Evolutionary conservation across 92 coral and sea anemone genomes (phyloP).

Genomic region (Diadumene lineata): DNA sequence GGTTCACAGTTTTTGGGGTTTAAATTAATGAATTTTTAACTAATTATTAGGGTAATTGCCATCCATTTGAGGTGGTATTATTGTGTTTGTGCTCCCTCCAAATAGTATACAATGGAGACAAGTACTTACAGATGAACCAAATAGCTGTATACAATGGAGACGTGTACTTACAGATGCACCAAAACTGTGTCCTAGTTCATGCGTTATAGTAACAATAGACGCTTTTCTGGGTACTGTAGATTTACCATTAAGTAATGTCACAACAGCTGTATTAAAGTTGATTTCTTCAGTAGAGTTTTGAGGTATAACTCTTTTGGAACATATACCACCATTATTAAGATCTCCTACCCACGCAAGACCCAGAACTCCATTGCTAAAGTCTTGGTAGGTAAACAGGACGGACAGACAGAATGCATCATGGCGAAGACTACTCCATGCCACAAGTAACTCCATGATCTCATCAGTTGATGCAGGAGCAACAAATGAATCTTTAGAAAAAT

Average conservation of each 20-base stretch:
- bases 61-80: too few relatives aligned
- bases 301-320: conserved; percentile 55
- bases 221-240: conserved; percentile 57
- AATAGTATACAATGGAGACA: too few relatives aligned
- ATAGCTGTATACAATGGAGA: too few relatives aligned
- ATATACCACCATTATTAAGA: conserved; percentile 70
- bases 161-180: conserved; percentile 67
- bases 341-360: conserved; percentile 93
- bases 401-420: conserved; percentile 82
- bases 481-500: neutral
- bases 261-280: conserved; percentile 79
- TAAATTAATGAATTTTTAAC: too few relatives aligned
- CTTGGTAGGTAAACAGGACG: conserved; percentile 78
- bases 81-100: too few relatives aligned
- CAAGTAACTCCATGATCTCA: conserved; percentile 38
- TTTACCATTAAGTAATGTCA: conserved; percentile 68
- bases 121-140: too few relatives aligned
- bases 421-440: conserved; percentile 78
- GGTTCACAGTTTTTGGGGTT: too few relatives aligned
- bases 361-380: conserved; percentile 69
- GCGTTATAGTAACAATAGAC: conserved; percentile 65
- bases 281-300: conserved; percentile 27
- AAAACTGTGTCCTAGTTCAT: conserved; percentile 92
- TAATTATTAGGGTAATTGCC: too few relatives aligned
- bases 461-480: conserved; percentile 24